Evolutionary conservation across 64 coral and sea anemone species (phyloP).

Genomic region (Pocillopora verrucosa): DNA sequence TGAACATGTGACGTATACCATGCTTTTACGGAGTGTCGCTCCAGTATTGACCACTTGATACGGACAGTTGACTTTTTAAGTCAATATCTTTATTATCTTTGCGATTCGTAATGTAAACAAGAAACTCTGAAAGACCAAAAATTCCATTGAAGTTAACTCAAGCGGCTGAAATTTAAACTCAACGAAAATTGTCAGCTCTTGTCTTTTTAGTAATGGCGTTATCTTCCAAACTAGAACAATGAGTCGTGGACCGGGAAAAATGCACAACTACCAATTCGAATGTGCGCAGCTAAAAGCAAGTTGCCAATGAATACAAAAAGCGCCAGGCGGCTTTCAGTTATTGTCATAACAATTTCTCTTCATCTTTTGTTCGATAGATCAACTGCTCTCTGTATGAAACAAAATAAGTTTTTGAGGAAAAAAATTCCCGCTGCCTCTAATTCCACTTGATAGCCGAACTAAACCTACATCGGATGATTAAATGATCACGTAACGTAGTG

Average conservation of each 20-base stretch:
- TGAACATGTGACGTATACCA: background rate
- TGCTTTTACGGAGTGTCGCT: background rate
- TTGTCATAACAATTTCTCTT: too few relatives aligned
- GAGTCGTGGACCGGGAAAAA: background rate
- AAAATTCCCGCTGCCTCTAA: too few relatives aligned
- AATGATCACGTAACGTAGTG: too few relatives aligned
- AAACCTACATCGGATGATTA: too few relatives aligned
- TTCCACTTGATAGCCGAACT: too few relatives aligned
- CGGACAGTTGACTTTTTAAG: background rate
- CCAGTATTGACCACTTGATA: conserved; percentile 5
- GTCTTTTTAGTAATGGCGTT: background rate
- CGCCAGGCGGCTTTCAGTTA: too few relatives aligned
- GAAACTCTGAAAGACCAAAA: background rate
- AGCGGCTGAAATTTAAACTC: background rate
- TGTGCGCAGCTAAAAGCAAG: too few relatives aligned
- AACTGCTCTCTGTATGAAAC: too few relatives aligned
- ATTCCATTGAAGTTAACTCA: conserved; percentile 30
- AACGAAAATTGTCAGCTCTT: background rate
- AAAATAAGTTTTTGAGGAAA: too few relatives aligned
- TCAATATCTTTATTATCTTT: conserved; percentile 23
- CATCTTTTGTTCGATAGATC: too few relatives aligned
- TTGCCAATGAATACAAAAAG: too few relatives aligned
- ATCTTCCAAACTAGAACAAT: background rate
- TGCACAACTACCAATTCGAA: too few relatives aligned
- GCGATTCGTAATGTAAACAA: background rate